Base-by-base conservation (phyloP, 1,140 invertebrate genomes). In the Callitettix versicolor region DNA sequence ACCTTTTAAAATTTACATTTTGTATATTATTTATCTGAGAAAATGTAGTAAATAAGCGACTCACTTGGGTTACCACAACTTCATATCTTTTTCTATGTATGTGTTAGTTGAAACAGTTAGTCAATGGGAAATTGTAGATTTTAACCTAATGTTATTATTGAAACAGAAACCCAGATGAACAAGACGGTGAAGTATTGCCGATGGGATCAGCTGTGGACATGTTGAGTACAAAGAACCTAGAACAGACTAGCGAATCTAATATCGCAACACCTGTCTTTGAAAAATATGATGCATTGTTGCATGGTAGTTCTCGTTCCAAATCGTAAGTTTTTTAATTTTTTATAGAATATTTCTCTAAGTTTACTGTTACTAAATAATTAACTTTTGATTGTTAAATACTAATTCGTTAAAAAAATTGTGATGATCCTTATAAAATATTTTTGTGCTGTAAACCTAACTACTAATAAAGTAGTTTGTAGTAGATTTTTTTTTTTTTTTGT, bases 171-270 rank as follows among this genome's bases (percentile, higher is more conserved):
- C 81, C 93, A 1, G 79, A 79, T 44, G 95, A 99, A 70, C 85
- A 92, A 71, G 96, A 99, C 67, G 97, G 97, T 5, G 91, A 94
- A 68, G 89, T 92, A 1, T 68, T 96, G 6, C 84, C 89, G 0
- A 81, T 97, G 73, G 84, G 86, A 38, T 76, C 79, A 3, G 78
- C 78, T 42, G 81, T 86, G 0, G 85, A 94, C 60, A 80, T 88
- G 64, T 71, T 95, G 20, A 86, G 87, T 18, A 95, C 91, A 0
- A 78, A 80, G 47, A 84, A 89, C 68, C 77, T 78, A 1, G 82
- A 91, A 50, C 72, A 77, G 60, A 78, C 81, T 1, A 71, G 77
- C 36, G 69, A 74, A 12, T 76, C 84, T 43, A 30, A 30, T 9
- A 78, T 79, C 47, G 80, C 82, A 20, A 79, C 79, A 0, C 76